These are phyloP conservation scores for Caenorhabditis brenneri DNA, from an alignment of 1,140 invertebrate genomes.

Conservation along the genomic window DNA sequence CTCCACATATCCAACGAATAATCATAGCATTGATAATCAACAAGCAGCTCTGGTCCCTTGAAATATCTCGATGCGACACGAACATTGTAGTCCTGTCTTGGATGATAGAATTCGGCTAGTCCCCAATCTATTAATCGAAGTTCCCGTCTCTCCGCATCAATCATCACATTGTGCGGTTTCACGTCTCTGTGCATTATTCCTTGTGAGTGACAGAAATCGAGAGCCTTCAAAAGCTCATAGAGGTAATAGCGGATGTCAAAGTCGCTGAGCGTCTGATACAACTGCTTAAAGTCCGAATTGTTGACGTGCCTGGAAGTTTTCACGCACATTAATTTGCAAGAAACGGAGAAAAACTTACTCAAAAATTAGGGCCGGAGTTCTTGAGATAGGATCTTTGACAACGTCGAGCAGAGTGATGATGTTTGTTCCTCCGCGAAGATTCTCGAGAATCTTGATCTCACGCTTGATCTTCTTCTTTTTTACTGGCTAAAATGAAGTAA, in stretches of 20 bases:
- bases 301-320: constrained; percentile 80
- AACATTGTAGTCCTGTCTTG: constrained; percentile 99
- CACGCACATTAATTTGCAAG: too few species aligned
- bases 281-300: constrained; percentile 99
- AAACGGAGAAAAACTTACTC: constrained; percentile 76
- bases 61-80: constrained; percentile 97
- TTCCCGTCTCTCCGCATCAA: constrained; percentile 98
- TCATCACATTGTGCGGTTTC: constrained; percentile 99
- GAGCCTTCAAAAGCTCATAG: constrained; percentile 87
- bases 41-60: constrained; percentile 72
- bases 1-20: constrained; percentile 98
- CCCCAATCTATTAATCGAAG: constrained; percentile 99
- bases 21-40: constrained; percentile 88
- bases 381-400: constrained; percentile 97
- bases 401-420: constrained; percentile 97
- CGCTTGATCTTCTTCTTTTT: constrained; percentile 99
- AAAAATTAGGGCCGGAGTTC: constrained; percentile 97
- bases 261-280: constrained; percentile 98
- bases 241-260: constrained; percentile 97
- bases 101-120: constrained; percentile 99
- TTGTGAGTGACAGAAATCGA: constrained; percentile 95
- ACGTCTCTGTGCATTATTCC: constrained; percentile 91
- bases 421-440: constrained; percentile 96
- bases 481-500: constrained; percentile 80
- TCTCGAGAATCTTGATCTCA: constrained; percentile 99